phyloP scores from a whole-genome alignment of 2,113 vertebrate genomes.

The Saguinus midas region DNA sequence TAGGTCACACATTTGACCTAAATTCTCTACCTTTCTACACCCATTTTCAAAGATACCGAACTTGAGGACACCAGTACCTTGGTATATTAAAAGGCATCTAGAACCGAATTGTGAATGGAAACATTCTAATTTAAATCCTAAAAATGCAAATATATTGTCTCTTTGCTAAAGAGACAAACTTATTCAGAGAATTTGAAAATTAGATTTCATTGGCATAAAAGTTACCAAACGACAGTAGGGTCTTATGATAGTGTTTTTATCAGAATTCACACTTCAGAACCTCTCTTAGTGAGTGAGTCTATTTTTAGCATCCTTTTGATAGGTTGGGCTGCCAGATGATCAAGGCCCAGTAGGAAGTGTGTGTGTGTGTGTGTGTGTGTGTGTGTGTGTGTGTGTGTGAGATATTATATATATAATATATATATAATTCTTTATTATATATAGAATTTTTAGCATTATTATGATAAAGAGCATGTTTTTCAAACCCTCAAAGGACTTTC shows the following conservation, averaged over 20 bases:
- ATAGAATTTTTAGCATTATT: slow-evolving; percentile 40
- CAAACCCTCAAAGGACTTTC: slow-evolving; percentile 26
- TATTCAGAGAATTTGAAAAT: slow-evolving; percentile 38
- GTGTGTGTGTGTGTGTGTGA: not conserved
- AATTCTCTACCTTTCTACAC: slow-evolving; percentile 44
- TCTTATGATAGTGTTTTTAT: not conserved
- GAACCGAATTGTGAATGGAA: not conserved
- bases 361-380: not conserved
- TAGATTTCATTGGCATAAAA: not conserved
- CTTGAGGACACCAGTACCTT: not conserved
- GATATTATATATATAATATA: not conserved
- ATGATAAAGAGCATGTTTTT: slow-evolving; percentile 36
- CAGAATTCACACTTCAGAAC: slow-evolving; percentile 55
- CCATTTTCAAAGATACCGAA: slow-evolving; percentile 56
- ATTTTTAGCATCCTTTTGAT: slow-evolving; percentile 67
- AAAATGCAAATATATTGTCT: slow-evolving; percentile 20
- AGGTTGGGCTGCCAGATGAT: slow-evolving; percentile 38
- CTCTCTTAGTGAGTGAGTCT: slow-evolving; percentile 47
- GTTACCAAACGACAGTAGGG: not conserved
- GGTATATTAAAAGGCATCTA: slow-evolving; percentile 14
- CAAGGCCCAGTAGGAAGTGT: slow-evolving; percentile 35
- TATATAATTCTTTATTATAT: slow-evolving; percentile 24
- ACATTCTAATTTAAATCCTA: not conserved
- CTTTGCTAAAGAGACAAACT: slow-evolving; percentile 28
- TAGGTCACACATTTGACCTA: slow-evolving; percentile 65